Base-by-base conservation (phyloP, 2,113 vertebrate species). In the Macquaria ambigua region DNA sequence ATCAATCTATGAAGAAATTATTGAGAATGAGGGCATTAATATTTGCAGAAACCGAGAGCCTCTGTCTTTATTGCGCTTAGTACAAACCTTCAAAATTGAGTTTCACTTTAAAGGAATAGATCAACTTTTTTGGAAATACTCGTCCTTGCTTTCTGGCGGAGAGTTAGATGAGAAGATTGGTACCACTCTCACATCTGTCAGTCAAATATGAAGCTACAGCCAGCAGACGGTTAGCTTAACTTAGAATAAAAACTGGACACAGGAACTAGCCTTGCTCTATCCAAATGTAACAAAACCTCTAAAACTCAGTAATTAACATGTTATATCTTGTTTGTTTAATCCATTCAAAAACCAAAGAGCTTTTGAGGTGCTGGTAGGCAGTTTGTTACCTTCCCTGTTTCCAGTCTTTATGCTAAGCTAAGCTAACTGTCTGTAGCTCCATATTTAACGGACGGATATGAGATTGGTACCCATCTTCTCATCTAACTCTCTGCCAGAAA, bases 1-100 rank as follows among this genome's bases (percentile, higher is more conserved):
- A 84, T 88, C n/a, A 79, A 77, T 84, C 66, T 28, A 48, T 5
- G 25, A 52, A 50, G 61, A 61, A 59, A 75, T 63, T 0, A 68
- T 3, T 74, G 41, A 55, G 61, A 77, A 79, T 23, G 8, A 87
- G 28, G 15, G 14, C 31, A n/a, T 25, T 66, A 28, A 68, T 20
- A 68, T 0, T 71, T 67, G 21, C n/a, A 11, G 20, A 52, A 78
- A 72, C 23, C 4, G 6, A 56, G 18, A 16, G 16, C 64, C 37
- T 21, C 55, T 72, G 50, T 68, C 14, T 79, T 74, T 75, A 53
- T 21, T 23, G 48, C 41, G 72, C 6, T 14, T 16, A n/a, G 9
- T 21, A 23, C 8, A 76, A 66, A 52, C 41, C 5, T 67, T n/a
- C 9, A 63, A 39, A 34, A n/a, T 11, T 11, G 7, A 34, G 34